These are phyloP conservation scores for Ptychoptera contaminata DNA, from an alignment of 2,888 invertebrate genomes.

Conservation along the genomic window DNA sequence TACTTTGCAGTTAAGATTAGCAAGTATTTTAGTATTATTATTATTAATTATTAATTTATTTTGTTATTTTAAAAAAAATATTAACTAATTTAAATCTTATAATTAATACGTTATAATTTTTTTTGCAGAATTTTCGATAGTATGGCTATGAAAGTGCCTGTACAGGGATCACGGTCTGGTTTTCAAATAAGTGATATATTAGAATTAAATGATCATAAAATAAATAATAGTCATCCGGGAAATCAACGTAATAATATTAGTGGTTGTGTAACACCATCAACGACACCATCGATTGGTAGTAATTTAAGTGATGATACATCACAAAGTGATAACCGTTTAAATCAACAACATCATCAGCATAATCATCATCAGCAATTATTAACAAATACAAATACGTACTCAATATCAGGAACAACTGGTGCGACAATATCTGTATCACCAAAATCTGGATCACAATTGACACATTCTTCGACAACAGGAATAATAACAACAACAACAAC, in stretches of 20 bases:
- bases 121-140: constrained; percentile 60
- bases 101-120: constrained; percentile 12
- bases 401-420: not conserved
- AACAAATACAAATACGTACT: not conserved
- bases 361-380: not conserved
- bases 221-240: constrained; percentile 12
- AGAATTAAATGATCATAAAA: constrained; percentile 57
- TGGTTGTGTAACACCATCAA: constrained; percentile 3
- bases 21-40: too few relatives aligned
- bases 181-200: constrained; percentile 90
- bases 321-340: constrained; percentile 1
- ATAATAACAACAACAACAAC: constrained; percentile 6
- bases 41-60: too few relatives aligned
- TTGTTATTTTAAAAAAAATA: too few relatives aligned
- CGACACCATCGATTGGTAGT: constrained; percentile 3
- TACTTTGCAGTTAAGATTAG: too few relatives aligned
- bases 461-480: constrained; percentile 11
- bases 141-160: constrained; percentile 44
- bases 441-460: constrained; percentile 8
- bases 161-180: constrained; percentile 57
- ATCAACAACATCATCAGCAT: not conserved
- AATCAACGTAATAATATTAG: constrained; percentile 12
- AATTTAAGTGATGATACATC: constrained; percentile 11
- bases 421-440: constrained; percentile 5
- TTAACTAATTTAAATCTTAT: not conserved